These are phyloP conservation scores for Sphaerodactylus townsendi DNA, from an alignment of 2,113 vertebrate genomes.

Conservation along the genomic window DNA sequence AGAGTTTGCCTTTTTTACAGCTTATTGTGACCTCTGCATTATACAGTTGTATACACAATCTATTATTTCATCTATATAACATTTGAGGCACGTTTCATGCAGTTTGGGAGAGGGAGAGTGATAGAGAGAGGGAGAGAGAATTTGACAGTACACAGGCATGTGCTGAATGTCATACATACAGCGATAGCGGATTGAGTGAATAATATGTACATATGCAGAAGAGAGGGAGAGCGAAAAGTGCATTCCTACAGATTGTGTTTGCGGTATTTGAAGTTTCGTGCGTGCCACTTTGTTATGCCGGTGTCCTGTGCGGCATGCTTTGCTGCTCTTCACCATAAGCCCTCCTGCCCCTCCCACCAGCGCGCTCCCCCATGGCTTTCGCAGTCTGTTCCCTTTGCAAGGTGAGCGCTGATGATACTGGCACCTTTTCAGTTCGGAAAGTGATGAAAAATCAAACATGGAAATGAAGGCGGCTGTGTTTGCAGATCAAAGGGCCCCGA, in stretches of 20 bases:
- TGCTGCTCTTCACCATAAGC: background rate
- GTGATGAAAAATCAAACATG: conserved; percentile 80
- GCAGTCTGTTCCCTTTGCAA: conserved; percentile 86
- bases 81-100: no score
- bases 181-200: background rate
- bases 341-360: background rate
- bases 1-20: no score
- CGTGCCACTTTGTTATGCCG: background rate
- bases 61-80: no score
- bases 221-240: background rate
- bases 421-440: conserved; percentile 83
- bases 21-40: background rate
- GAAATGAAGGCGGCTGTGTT: conserved; percentile 82
- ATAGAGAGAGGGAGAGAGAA: no score
- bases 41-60: no score
- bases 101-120: background rate
- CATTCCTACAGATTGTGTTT: background rate
- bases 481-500: conserved; percentile 82
- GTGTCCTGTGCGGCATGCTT: background rate
- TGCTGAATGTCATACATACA: background rate
- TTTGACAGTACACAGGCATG: no score
- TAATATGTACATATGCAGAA: background rate
- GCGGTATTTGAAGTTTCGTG: background rate
- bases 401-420: conserved; percentile 80
- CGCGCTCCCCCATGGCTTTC: conserved; percentile 36